These are phyloP conservation scores for Microctenopoma lineatum DNA, from an alignment of 2,797 vertebrate species.

Conservation along the genomic window DNA sequence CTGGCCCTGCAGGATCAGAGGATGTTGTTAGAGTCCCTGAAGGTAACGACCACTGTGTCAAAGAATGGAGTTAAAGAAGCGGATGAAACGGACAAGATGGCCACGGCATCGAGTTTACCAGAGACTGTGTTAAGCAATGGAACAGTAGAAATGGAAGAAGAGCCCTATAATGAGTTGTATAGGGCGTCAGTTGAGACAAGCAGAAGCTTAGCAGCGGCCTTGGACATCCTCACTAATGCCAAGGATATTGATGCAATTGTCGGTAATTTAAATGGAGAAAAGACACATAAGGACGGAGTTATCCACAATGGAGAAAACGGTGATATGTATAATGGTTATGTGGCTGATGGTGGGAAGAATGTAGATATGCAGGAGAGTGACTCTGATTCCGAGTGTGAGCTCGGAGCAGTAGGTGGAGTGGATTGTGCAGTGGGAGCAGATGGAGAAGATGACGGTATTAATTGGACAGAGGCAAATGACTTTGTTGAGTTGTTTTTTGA, in stretches of 20 bases:
- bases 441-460: constrained; percentile 57
- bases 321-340: constrained; percentile 56
- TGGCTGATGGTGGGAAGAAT: constrained; percentile 75
- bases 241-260: constrained; percentile 88
- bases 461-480: constrained; percentile 85
- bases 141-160: constrained; percentile 88
- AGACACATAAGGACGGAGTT: constrained; percentile 80
- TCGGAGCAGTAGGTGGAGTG: constrained; percentile 91
- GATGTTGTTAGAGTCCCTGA: constrained; percentile 97
- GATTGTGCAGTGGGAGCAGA: constrained; percentile 72
- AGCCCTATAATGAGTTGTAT: constrained; percentile 90
- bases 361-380: constrained; percentile 83
- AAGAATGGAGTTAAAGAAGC: constrained; percentile 86
- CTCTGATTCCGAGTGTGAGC: constrained; percentile 84
- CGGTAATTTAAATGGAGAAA: constrained; percentile 81
- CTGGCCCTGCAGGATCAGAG: constrained; percentile 98
- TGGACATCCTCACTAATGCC: constrained; percentile 92
- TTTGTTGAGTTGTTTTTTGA: constrained; percentile 86
- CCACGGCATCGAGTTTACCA: constrained; percentile 77
- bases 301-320: constrained; percentile 75
- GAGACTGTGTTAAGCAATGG: constrained; percentile 54
- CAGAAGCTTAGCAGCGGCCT: constrained; percentile 91
- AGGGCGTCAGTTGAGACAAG: constrained; percentile 92
- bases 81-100: constrained; percentile 82
- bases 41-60: constrained; percentile 93